phyloP scores from a whole-genome alignment of 2,113 vertebrate genomes.

The Deroptyus accipitrinus region DNA sequence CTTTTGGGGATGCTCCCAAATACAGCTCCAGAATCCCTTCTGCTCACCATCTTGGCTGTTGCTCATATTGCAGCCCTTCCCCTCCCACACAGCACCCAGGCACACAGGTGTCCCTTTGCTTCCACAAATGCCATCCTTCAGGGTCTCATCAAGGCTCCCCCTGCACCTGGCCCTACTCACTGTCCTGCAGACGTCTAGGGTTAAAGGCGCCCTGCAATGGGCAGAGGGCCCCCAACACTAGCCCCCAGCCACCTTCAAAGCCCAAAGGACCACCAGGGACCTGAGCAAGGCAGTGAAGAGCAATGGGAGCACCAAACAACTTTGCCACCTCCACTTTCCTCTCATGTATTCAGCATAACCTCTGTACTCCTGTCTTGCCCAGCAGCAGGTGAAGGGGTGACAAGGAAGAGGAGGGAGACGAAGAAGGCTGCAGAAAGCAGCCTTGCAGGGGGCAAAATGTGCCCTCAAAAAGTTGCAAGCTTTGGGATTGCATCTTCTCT shows the following conservation, averaged over 20 bases:
- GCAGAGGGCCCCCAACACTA: not conserved
- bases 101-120: not conserved
- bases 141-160: not conserved
- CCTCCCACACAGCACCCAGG: not conserved
- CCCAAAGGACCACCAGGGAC: not conserved
- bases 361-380: not conserved
- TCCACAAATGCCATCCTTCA: not conserved
- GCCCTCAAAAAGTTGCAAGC: constrained; percentile 30
- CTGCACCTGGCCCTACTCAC: not conserved
- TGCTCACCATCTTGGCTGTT: not conserved
- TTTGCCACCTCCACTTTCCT: not conserved
- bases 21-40: not conserved
- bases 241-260: not conserved
- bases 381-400: not conserved
- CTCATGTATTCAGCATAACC: not conserved
- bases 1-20: not conserved
- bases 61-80: not conserved
- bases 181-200: not conserved
- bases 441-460: not conserved
- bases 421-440: not conserved
- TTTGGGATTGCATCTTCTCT: constrained; percentile 59
- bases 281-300: not conserved
- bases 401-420: not conserved
- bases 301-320: rapidly evolving
- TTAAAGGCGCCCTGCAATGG: not conserved